Evolutionary conservation across 1,140 invertebrate genomes (phyloP).

Genomic region (Diprion similis): DNA sequence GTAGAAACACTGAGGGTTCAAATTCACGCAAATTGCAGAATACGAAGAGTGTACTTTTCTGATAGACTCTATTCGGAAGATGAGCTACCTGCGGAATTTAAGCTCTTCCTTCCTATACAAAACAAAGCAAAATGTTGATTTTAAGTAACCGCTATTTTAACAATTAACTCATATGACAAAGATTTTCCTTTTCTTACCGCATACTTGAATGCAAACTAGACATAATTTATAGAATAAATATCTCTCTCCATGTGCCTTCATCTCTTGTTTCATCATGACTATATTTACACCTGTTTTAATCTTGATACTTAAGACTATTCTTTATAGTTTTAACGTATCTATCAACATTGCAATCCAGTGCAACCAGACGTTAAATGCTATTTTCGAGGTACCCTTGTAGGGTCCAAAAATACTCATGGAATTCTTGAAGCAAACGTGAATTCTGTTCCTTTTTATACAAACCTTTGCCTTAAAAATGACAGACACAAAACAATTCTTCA

Average conservation of each 20-base stretch:
- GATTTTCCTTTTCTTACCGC: slow-evolving; percentile 6
- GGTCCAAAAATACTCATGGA: no score
- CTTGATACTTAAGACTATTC: no score
- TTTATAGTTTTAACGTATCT: no score
- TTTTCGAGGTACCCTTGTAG: no score
- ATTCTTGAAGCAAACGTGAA: no score
- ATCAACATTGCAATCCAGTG: no score
- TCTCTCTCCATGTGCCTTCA: neutral
- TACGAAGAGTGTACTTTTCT: slow-evolving; percentile 98
- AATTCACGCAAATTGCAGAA: slow-evolving; percentile 99
- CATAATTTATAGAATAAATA: neutral
- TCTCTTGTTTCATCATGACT: neutral
- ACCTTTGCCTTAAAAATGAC: no score
- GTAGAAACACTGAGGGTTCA: slow-evolving; percentile 97
- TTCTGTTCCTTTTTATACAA: no score
- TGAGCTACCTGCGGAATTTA: slow-evolving; percentile 98
- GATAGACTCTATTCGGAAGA: slow-evolving; percentile 99
- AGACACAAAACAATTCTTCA: no score
- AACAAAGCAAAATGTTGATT: slow-evolving; percentile 71
- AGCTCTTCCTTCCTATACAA: slow-evolving; percentile 93
- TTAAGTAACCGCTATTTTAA: neutral
- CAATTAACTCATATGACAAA: slow-evolving; percentile 2
- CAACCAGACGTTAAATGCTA: no score
- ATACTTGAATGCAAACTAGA: neutral
- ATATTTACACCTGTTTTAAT: no score